Conservation (phyloP, 2,113 vertebrate genomes). For the Melanotaenia duboulayi region DNA sequence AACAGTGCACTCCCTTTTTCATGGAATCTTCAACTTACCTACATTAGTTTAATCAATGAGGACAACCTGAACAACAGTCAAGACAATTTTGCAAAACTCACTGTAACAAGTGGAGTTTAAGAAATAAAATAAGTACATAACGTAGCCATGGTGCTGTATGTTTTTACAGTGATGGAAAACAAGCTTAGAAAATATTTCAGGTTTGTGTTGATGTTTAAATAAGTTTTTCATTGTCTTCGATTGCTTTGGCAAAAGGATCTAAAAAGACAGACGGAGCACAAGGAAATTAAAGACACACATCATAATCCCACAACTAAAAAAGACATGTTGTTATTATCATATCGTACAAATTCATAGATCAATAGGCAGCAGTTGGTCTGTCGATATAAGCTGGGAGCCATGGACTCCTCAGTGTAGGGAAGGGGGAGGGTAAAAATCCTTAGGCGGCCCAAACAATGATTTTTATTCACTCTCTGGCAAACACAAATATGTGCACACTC, state of each 20-base stretch:
- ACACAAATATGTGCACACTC: constrained; percentile 49
- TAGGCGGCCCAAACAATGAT: constrained; percentile 55
- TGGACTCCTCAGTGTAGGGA: constrained; percentile 29
- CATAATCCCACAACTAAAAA: constrained; percentile 29
- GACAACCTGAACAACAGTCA: too few relatives aligned
- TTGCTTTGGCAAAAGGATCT: not conserved
- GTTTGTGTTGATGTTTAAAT: not conserved
- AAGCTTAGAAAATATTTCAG: not conserved
- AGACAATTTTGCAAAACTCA: too few relatives aligned
- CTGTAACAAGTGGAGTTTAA: too few relatives aligned
- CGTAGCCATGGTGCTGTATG: too few relatives aligned
- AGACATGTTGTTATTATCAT: constrained; percentile 64
- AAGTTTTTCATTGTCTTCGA: not conserved
- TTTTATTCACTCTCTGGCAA: constrained; percentile 60
- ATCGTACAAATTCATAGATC: constrained; percentile 78
- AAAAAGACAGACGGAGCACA: not conserved
- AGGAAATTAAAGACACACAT: constrained; percentile 49
- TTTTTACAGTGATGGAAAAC: too few relatives aligned
- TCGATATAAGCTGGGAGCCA: constrained; percentile 67
- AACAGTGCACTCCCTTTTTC: too few relatives aligned
- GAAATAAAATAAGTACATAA: too few relatives aligned
- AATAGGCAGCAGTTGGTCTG: constrained; percentile 65
- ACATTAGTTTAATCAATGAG: too few relatives aligned
- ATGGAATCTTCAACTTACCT: too few relatives aligned
- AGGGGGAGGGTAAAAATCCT: constrained; percentile 49